Evolutionary conservation across 2,888 invertebrate genomes (phyloP).

Genomic region (Eurytoma californica): DNA sequence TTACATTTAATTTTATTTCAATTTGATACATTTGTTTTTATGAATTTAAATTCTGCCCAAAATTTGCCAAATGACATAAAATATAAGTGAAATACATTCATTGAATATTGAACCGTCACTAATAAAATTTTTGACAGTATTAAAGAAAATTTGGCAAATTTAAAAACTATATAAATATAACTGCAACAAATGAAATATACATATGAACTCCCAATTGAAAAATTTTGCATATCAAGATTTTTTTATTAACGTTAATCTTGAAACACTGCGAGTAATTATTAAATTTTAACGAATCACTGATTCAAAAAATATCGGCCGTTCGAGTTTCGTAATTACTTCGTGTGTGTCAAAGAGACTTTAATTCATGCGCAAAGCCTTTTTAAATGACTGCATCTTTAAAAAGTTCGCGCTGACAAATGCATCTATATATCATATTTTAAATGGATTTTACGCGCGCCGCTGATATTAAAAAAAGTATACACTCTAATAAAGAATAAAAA

Average conservation of each 20-base stretch:
- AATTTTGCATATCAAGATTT: constrained; percentile 2
- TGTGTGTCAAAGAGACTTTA: constrained; percentile 17
- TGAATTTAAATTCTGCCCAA: too few species aligned
- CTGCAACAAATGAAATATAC: too few species aligned
- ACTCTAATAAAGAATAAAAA: constrained; percentile 3
- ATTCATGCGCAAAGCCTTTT: constrained; percentile 45
- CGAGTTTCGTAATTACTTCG: too few species aligned
- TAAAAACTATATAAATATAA: too few species aligned
- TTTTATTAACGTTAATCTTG: constrained; percentile 8
- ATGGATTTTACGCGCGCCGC: constrained; percentile 4
- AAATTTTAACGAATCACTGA: background rate
- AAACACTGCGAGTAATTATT: background rate
- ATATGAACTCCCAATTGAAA: too few species aligned
- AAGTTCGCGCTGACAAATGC: constrained; percentile 15
- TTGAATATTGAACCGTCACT: too few species aligned
- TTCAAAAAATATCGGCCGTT: too few species aligned
- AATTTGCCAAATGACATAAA: too few species aligned
- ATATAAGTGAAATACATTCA: too few species aligned
- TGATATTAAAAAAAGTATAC: background rate
- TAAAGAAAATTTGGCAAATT: background rate
- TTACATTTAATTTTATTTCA: background rate
- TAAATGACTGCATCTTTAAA: constrained; percentile 35
- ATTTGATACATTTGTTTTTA: background rate
- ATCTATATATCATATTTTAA: constrained; percentile 14
- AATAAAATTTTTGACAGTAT: too few species aligned